Conservation (phyloP, 2,888 invertebrate genomes). For the Bombylius discolor region DNA sequence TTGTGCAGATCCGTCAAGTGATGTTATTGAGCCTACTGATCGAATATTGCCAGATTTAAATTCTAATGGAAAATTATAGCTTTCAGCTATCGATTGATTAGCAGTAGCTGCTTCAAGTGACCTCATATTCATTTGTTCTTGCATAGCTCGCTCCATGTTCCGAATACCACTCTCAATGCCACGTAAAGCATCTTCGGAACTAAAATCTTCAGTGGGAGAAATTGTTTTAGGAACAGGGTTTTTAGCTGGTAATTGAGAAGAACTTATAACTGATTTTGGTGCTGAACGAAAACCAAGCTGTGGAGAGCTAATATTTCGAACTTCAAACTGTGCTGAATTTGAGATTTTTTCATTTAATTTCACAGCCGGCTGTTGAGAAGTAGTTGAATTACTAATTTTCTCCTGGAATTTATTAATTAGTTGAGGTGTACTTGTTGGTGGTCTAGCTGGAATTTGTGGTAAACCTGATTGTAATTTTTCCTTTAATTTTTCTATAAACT, state of each 20-base stretch:
- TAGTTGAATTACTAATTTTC: not conserved
- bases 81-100: constrained; percentile 8
- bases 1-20: constrained; percentile 15
- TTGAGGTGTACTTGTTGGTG: constrained; percentile 12
- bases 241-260: constrained; percentile 10
- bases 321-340: constrained; percentile 11
- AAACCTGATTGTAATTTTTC: constrained; percentile 21
- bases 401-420: constrained; percentile 12
- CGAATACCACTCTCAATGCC: constrained; percentile 36
- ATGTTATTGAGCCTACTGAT: constrained; percentile 17
- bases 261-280: constrained; percentile 13
- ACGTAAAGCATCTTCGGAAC: constrained; percentile 35
- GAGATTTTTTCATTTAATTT: constrained; percentile 12
- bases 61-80: constrained; percentile 14
- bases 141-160: constrained; percentile 38
- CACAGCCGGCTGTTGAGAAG: constrained; percentile 4
- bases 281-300: constrained; percentile 15
- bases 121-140: constrained; percentile 35
- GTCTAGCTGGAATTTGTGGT: constrained; percentile 4
- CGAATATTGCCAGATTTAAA: constrained; percentile 15
- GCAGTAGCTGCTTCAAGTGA: constrained; percentile 27
- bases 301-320: constrained; percentile 14
- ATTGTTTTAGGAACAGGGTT: constrained; percentile 8
- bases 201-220: constrained; percentile 34
- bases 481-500: constrained; percentile 27